Conservation (phyloP, 2,888 invertebrate genomes). For the Drosophila merina region DNA sequence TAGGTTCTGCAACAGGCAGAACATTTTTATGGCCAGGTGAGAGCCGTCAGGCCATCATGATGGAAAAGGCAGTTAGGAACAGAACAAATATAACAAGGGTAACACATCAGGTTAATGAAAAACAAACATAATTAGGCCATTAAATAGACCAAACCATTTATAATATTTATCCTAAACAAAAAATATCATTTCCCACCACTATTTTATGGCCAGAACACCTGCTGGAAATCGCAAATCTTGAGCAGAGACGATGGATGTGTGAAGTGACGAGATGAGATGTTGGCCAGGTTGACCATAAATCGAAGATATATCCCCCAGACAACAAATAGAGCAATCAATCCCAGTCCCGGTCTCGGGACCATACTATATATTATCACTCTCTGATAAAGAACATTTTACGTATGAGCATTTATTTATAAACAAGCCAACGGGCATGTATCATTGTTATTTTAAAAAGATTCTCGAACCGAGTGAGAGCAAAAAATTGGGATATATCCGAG, state of each 20-base stretch:
- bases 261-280: constrained; percentile 2
- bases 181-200: not conserved
- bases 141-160: not conserved
- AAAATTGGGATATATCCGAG: constrained; percentile 61
- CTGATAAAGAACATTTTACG: constrained; percentile 75
- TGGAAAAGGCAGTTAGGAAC: not conserved
- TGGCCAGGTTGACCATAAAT: not conserved
- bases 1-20: constrained; percentile 45
- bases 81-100: not conserved
- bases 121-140: not conserved
- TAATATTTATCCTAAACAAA: not conserved
- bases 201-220: not conserved
- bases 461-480: constrained; percentile 53
- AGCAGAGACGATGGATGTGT: not conserved
- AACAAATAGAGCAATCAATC: constrained; percentile 41
- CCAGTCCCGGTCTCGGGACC: not conserved
- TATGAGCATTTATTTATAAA: constrained; percentile 77
- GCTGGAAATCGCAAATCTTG: not conserved
- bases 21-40: constrained; percentile 26
- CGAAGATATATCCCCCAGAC: constrained; percentile 4
- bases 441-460: constrained; percentile 77
- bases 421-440: constrained; percentile 73
- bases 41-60: not conserved
- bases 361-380: constrained; percentile 56
- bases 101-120: not conserved